Percentiles rank a stretch among this genome's conserved stretches.
Conservation (phyloP, 2,113 vertebrate genomes). For the Phycodurus eques region DNA sequence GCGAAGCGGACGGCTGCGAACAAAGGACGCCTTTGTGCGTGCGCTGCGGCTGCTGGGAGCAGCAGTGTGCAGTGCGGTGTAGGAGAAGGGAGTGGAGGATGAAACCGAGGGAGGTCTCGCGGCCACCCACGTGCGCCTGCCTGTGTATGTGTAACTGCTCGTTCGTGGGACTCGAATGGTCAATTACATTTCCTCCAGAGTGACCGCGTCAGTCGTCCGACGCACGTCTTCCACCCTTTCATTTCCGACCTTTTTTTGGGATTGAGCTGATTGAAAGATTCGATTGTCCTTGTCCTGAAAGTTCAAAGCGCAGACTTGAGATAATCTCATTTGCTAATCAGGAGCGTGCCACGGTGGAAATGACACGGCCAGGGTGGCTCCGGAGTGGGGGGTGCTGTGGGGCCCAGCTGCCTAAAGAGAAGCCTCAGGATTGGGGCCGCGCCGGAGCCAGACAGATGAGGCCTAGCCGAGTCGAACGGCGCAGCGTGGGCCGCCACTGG, state of each 20-base stretch:
- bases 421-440: slow-evolving; percentile 50
- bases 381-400: slow-evolving; percentile 16
- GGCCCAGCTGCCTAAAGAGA: slow-evolving; percentile 60
- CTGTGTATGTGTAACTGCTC: slow-evolving; percentile 32
- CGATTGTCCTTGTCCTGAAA: slow-evolving; percentile 21
- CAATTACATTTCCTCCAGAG: neutral
- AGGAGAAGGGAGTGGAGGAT: slow-evolving; percentile 53
- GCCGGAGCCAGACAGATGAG: slow-evolving; percentile 59
- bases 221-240: neutral
- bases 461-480: slow-evolving; percentile 41
- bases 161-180: slow-evolving; percentile 42
- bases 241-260: neutral
- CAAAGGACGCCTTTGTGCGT: slow-evolving; percentile 61
- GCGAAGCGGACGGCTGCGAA: slow-evolving; percentile 32
- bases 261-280: slow-evolving; percentile 5
- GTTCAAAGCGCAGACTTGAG: slow-evolving; percentile 61
- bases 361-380: slow-evolving; percentile 44
- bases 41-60: slow-evolving; percentile 45
- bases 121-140: slow-evolving; percentile 57
- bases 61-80: slow-evolving; percentile 24
- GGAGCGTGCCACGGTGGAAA: slow-evolving; percentile 62
- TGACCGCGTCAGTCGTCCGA: neutral
- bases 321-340: slow-evolving; percentile 66
- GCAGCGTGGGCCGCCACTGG: slow-evolving; percentile 52
- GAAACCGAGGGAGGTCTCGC: slow-evolving; percentile 40